Evolutionary conservation across 1,140 invertebrate species (phyloP).

Genomic region (Cephus cinctus): DNA sequence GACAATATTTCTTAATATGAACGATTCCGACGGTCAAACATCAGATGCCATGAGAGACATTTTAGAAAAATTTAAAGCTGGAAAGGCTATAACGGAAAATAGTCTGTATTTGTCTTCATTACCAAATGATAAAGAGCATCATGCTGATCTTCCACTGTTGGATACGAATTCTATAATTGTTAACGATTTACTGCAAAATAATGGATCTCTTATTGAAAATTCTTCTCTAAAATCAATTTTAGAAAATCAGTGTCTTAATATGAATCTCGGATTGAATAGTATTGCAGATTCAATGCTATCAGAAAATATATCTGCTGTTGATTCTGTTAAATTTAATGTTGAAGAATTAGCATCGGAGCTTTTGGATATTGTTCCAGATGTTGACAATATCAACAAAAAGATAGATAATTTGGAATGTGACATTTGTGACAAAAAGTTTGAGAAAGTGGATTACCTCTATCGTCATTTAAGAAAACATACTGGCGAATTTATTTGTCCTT

Average conservation of each 20-base stretch:
- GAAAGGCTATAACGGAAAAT: conserved; percentile 13
- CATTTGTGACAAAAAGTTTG: conserved; percentile 53
- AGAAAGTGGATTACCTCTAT: conserved; percentile 47
- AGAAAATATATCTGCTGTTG: conserved; percentile 17
- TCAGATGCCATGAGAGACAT: conserved; percentile 20
- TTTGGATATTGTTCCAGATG: conserved; percentile 19
- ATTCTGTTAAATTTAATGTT: conserved; percentile 20
- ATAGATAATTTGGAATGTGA: conserved; percentile 41
- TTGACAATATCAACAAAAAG: conserved; percentile 10
- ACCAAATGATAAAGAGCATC: conserved; percentile 14
- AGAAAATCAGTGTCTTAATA: conserved; percentile 22
- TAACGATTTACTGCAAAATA: conserved; percentile 21
- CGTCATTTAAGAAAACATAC: conserved; percentile 55
- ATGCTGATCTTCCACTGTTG: conserved; percentile 15
- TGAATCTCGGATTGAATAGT: conserved; percentile 11
- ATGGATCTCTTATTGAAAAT: conserved; percentile 18
- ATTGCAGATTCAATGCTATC: conserved; percentile 21
- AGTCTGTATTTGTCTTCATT: not conserved
- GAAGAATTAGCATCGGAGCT: conserved; percentile 21
- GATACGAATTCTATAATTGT: conserved; percentile 19
- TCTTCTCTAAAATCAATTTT: conserved; percentile 21
- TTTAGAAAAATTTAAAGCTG: conserved; percentile 16
- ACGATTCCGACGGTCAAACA: conserved; percentile 19
- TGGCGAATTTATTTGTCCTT: conserved; percentile 47
- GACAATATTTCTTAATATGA: conserved; percentile 15